phyloP scores from a whole-genome alignment of 2,113 vertebrate species.

The Dolichotis patagonum region DNA sequence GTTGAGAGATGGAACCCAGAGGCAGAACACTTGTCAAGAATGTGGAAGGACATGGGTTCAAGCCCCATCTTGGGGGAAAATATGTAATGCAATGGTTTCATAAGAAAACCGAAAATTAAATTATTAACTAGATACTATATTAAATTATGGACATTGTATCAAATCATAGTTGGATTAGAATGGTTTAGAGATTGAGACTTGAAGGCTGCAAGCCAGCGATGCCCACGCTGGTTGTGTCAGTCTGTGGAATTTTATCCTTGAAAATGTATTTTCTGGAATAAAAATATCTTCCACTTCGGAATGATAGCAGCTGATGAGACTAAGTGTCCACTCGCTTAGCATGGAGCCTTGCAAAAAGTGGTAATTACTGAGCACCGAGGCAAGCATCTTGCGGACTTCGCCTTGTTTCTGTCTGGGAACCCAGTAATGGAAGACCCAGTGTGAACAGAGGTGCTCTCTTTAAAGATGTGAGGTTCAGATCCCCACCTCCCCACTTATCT shows the following conservation, averaged over 20 bases:
- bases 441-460: no score
- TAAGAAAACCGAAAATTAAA: background rate
- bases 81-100: background rate
- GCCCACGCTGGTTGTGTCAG: background rate
- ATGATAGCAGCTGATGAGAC: background rate
- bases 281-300: background rate
- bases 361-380: background rate
- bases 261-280: background rate
- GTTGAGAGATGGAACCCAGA: background rate
- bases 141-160: background rate
- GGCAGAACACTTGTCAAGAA: no score
- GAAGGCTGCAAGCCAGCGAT: background rate
- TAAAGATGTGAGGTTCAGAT: background rate
- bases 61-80: background rate
- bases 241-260: background rate
- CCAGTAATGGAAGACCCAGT: background rate
- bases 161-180: background rate
- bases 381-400: background rate
- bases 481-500: background rate
- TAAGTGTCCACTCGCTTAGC: background rate
- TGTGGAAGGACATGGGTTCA: background rate
- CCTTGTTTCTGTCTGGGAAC: background rate
- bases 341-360: background rate
- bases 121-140: background rate
- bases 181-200: background rate